These are phyloP conservation scores for Phylloscopus trochiloides DNA, from an alignment of 2,113 vertebrate genomes.

Conservation along the genomic window DNA sequence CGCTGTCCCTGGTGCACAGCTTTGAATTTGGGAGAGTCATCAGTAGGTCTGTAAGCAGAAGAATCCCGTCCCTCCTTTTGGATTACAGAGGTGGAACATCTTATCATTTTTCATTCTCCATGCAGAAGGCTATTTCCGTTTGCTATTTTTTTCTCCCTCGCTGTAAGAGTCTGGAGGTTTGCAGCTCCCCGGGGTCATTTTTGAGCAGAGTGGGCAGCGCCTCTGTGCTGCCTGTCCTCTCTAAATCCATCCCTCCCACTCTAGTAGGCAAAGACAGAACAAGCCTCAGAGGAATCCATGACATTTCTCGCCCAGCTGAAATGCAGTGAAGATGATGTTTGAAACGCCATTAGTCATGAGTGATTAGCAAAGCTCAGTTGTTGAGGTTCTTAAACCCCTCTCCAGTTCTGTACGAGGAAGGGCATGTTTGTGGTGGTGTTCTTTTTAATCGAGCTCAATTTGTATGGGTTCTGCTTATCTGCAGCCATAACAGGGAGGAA, in stretches of 20 bases:
- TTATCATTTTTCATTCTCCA: background rate
- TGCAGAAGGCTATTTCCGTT: background rate
- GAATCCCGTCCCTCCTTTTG: background rate
- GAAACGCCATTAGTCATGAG: slow-evolving; percentile 56
- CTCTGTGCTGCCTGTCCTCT: background rate
- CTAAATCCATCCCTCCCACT: slow-evolving; percentile 43
- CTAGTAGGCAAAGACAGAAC: slow-evolving; percentile 7
- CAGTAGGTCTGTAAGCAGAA: background rate
- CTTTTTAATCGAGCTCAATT: slow-evolving; percentile 10
- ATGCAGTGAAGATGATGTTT: slow-evolving; percentile 41
- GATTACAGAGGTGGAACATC: background rate
- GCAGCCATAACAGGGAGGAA: background rate
- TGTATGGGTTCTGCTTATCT: slow-evolving; percentile 36
- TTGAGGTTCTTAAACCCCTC: slow-evolving; percentile 24
- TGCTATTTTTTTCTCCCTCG: background rate
- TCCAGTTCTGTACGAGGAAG: background rate
- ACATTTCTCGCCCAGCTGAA: slow-evolving; percentile 35
- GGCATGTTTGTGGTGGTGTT: background rate
- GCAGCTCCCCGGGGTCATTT: background rate
- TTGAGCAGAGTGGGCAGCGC: background rate
- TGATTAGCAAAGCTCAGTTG: slow-evolving; percentile 52
- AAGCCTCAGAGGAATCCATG: slow-evolving; percentile 58
- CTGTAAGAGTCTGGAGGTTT: background rate
- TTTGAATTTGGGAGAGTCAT: background rate
- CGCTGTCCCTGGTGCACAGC: background rate